Percentiles rank a stretch among this genome's conserved stretches.
Evolutionary conservation across 2,888 invertebrate genomes (phyloP).

Genomic region (Ommatoiulus sabulosus): DNA sequence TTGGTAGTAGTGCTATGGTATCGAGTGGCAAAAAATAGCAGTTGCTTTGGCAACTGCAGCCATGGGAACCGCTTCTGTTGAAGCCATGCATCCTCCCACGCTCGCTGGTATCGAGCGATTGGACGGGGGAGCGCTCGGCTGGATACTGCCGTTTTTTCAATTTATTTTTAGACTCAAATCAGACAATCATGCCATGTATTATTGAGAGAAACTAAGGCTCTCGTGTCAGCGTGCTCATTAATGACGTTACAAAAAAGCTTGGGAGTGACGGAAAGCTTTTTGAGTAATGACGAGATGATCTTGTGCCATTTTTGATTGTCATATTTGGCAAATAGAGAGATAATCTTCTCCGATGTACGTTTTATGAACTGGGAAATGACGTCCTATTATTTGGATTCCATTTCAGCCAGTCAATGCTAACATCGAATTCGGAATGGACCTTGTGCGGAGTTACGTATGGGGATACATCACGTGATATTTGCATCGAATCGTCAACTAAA

Average conservation of each 20-base stretch:
- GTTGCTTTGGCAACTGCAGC: slow-evolving; percentile 22
- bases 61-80: slow-evolving; percentile 13
- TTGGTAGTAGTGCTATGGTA: slow-evolving; percentile 26
- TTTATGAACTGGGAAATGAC: too few relatives aligned
- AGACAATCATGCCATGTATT: background rate
- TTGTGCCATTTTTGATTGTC: background rate
- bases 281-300: too few relatives aligned
- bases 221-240: background rate
- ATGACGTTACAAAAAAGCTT: background rate
- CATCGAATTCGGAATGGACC: too few relatives aligned
- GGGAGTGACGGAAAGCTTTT: background rate
- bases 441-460: too few relatives aligned
- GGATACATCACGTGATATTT: too few relatives aligned
- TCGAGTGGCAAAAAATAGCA: slow-evolving; percentile 8
- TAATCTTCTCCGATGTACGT: too few relatives aligned
- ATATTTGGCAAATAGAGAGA: too few relatives aligned
- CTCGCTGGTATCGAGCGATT: background rate
- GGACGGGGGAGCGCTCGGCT: background rate
- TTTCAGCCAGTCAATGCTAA: too few relatives aligned
- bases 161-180: slow-evolving; percentile 6
- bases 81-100: slow-evolving; percentile 11
- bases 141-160: background rate
- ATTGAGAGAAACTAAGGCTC: background rate
- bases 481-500: too few relatives aligned
- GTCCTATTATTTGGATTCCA: too few relatives aligned